Base-by-base conservation (phyloP, 2,797 vertebrate genomes). In the Falco concolor region DNA sequence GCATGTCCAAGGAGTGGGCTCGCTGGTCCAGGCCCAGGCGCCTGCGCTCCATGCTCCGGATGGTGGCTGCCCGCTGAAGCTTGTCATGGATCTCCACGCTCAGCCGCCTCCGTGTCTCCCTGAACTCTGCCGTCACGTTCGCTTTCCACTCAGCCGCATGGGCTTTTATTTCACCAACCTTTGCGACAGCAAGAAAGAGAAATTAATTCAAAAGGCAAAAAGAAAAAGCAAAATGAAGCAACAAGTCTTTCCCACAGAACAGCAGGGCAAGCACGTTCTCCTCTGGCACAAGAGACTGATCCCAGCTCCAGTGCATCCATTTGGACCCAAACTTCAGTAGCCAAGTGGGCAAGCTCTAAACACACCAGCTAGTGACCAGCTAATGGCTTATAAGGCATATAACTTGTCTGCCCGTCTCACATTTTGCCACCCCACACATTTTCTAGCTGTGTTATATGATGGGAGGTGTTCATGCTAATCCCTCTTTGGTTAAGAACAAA, bases 121-220 rank as follows among this genome's bases (percentile, higher is more conserved):
- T 98, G 92, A 99, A 98, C 98, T 99, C 99, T 3, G 99, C 99
- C 0, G 99, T 98, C 44, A 99, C 98, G 0, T 99, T 99, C 12
- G 99, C 99, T 97, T 99, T 99, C 99, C 99, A 99, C 89, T 99
- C 99, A 0, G 98, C 99, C 2, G 99, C 99, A 0, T 99, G 99
- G 85, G 99, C 99, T 97, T 99, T 99, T 95, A 99, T 98, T 97
- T 99, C 99, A n/a, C 99, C 99, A 4, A 99, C 99, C 99, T 99
- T 97, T 60, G n/a, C 25, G 69, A 89, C 24, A 79, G 10, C 1
- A 69, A 86, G 73, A 93, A 36, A 61, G 75, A 92, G 34, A 64
- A 72, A 68, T n/a, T 19, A 28, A 32, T n/a, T 44, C 17, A 17
- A 44, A 44, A 8, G 57, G 12, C 27, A 40, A 20, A 12, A 56